Conservation (phyloP, 2,888 invertebrate genomes). For the Hecatera dysodea region DNA sequence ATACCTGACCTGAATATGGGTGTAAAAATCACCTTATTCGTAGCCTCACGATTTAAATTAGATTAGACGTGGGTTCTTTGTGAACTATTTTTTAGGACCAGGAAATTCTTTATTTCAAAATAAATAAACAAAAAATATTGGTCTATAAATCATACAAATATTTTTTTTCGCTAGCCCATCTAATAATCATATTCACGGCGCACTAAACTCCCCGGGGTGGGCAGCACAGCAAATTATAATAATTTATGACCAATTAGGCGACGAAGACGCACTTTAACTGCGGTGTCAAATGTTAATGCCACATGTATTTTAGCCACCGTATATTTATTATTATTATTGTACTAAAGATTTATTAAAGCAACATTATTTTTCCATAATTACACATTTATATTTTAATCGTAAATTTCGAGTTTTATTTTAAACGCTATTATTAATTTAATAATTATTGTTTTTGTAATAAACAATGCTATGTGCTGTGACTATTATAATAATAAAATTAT, state of each 20-base stretch:
- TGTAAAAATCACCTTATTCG: not conserved
- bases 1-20: not conserved
- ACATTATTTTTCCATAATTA: conserved; percentile 65
- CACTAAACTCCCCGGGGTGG: conserved; percentile 74
- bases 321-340: conserved; percentile 78
- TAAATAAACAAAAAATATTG: conserved; percentile 12
- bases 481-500: conserved; percentile 48
- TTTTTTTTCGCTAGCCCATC: conserved; percentile 71
- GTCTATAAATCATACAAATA: conserved; percentile 64
- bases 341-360: conserved; percentile 70
- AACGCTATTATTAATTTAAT: conserved; percentile 64
- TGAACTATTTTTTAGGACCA: not conserved
- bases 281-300: conserved; percentile 76
- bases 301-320: conserved; percentile 74
- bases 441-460: conserved; percentile 63
- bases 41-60: not conserved
- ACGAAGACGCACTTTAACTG: conserved; percentile 73
- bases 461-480: conserved; percentile 46
- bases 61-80: not conserved
- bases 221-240: conserved; percentile 81
- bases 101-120: conserved; percentile 14
- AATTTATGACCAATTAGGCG: conserved; percentile 85
- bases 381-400: conserved; percentile 64
- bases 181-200: conserved; percentile 75
- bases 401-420: conserved; percentile 60